These are phyloP conservation scores for Cantharis flavilabris DNA, from an alignment of 2,888 invertebrate genomes.

Conservation along the genomic window DNA sequence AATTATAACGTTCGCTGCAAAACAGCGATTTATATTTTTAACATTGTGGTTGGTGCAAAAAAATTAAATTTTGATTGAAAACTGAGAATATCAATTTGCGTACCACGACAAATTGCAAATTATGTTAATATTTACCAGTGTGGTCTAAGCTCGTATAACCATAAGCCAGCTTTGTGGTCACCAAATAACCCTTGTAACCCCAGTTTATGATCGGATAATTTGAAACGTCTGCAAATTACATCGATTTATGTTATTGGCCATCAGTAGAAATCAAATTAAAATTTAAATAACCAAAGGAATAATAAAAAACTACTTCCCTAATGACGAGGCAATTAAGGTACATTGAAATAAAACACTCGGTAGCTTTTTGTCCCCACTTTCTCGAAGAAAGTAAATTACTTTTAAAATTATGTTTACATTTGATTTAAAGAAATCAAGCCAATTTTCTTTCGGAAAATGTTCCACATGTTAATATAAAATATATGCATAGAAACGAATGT, in stretches of 20 bases:
- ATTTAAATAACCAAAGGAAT: not conserved
- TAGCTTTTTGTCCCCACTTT: not conserved
- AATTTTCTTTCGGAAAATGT: not conserved
- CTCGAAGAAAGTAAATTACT: not conserved
- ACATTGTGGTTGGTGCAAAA: not conserved
- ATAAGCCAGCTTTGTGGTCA: not conserved
- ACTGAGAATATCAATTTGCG: not conserved
- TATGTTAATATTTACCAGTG: not conserved
- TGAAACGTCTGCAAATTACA: not conserved
- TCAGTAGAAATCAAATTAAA: not conserved
- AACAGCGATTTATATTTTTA: not conserved
- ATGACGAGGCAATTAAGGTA: not conserved
- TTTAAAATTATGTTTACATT: not conserved
- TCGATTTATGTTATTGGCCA: not conserved
- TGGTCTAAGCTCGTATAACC: not conserved
- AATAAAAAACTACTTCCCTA: not conserved
- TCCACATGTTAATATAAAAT: not conserved
- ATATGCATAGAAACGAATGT: conserved; percentile 12
- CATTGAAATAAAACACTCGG: not conserved
- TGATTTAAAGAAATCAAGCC: not conserved
- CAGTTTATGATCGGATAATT: not conserved
- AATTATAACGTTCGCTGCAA: not conserved
- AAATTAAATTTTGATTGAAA: not conserved
- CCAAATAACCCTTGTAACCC: not conserved
- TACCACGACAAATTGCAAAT: not conserved